phyloP scores from a whole-genome alignment of 1,140 invertebrate species.

The Lepidurus packardi region DNA sequence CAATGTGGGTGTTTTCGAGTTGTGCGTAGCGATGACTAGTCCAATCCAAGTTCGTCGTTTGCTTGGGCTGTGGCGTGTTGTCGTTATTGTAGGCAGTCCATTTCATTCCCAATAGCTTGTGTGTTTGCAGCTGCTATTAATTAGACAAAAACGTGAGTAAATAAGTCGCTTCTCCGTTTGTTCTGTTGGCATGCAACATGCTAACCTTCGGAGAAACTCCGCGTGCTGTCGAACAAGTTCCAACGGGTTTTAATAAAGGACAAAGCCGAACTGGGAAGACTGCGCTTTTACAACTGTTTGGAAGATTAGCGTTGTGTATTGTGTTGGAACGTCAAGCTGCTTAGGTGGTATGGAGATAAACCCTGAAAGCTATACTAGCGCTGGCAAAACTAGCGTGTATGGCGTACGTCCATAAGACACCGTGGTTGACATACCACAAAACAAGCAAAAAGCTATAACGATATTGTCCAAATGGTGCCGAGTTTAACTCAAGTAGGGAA shows the following conservation, averaged over 20 bases:
- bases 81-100: neutral
- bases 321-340: neutral
- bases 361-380: neutral
- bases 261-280: neutral
- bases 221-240: neutral
- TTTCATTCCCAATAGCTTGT: neutral
- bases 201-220: neutral
- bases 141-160: neutral
- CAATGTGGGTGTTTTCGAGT: neutral
- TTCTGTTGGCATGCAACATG: constrained; percentile 3
- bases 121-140: constrained; percentile 9
- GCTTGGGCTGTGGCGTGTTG: neutral
- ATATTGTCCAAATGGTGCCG: too few species aligned
- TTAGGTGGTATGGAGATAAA: neutral
- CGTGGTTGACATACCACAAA: neutral
- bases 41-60: neutral
- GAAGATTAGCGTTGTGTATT: neutral
- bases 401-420: too few species aligned
- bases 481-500: too few species aligned
- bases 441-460: neutral
- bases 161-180: neutral
- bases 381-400: neutral
- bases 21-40: neutral
- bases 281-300: neutral
- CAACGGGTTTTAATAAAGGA: neutral